Base-by-base conservation (phyloP, 2,888 invertebrate genomes). In the Notocelia uddmanniana region DNA sequence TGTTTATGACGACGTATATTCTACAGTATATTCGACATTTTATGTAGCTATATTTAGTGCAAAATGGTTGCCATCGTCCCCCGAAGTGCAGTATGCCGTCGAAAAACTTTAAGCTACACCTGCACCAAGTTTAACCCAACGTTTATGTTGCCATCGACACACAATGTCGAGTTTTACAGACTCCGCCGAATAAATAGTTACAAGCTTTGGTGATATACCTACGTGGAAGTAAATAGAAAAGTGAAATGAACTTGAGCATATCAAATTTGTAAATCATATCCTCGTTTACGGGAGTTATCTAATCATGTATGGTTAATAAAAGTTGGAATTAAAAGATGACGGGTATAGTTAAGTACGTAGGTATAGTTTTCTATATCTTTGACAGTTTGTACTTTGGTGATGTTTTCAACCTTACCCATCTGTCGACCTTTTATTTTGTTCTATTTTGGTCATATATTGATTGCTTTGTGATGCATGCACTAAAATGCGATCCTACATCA, bases 91-190 rank as follows among this genome's bases (percentile, higher is more conserved):
- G 66, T 19, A 31, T 41, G 54, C 60, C 67, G 60, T 59, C 21
- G 66, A 67, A 71, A 67, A 71, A 71, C 59, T 71, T 68, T 48
- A 21, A 21, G 66, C n/a, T 60, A 54, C 71, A 71, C 67, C 67
- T 71, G 71, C 54, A 34, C 52, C 64, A 54, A 55, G 45, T 67
- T 60, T 67, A 55, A 54, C 60, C 54, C 34, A 60, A 67, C 67
- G 55, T 71, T 69, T 71, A 71, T 71, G 54, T 67, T 45, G 66
- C 66, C 18, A 71, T 71, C 71, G 54, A 66, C 64, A 59, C 64
- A 71, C 45, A 37, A 60, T 66, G 66, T 71, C 59, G 41, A 37
- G 71, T 45, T 66, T 63, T 66, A 45, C 58, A 8, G 18, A 59
- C 52, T 52, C 52, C 3, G 41, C 41, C 19, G 34, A 48, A 57